Evolutionary conservation across 2,888 invertebrate genomes (phyloP).

Genomic region (Steinernema carpocapsae): DNA sequence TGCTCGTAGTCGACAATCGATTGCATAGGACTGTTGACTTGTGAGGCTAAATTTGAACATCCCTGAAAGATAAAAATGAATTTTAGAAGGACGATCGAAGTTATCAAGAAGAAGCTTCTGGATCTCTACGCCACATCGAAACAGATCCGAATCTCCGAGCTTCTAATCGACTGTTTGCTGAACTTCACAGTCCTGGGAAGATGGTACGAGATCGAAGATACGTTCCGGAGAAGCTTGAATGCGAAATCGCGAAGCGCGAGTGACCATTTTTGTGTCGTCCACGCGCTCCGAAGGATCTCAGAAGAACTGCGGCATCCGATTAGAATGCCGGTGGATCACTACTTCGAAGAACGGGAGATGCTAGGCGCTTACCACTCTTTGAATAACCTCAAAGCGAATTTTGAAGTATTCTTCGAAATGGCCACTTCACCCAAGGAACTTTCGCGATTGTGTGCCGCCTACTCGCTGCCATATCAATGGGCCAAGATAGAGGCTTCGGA

Average conservation of each 20-base stretch:
- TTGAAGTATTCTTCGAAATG: neutral
- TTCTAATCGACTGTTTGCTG: neutral
- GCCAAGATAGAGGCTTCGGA: neutral
- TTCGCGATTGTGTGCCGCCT: neutral
- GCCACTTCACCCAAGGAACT: neutral
- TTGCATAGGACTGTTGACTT: neutral
- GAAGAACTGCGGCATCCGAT: neutral
- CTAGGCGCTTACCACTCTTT: neutral
- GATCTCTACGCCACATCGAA: neutral
- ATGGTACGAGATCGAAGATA: slow-evolving; percentile 1
- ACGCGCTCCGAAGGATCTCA: neutral
- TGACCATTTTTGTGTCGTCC: slow-evolving; percentile 8
- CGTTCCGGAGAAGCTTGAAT: neutral
- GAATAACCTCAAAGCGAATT: neutral
- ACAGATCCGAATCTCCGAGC: slow-evolving; percentile 3
- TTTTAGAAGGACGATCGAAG: neutral
- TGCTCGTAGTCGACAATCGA: neutral
- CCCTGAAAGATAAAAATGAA: neutral
- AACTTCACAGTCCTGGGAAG: neutral
- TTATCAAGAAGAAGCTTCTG: neutral
- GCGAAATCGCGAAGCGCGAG: neutral
- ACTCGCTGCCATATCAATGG: neutral
- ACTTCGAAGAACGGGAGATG: neutral
- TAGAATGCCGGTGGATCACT: neutral
- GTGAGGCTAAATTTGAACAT: neutral